These are phyloP conservation scores for Empis livida DNA, from an alignment of 2,888 invertebrate species.

Conservation along the genomic window DNA sequence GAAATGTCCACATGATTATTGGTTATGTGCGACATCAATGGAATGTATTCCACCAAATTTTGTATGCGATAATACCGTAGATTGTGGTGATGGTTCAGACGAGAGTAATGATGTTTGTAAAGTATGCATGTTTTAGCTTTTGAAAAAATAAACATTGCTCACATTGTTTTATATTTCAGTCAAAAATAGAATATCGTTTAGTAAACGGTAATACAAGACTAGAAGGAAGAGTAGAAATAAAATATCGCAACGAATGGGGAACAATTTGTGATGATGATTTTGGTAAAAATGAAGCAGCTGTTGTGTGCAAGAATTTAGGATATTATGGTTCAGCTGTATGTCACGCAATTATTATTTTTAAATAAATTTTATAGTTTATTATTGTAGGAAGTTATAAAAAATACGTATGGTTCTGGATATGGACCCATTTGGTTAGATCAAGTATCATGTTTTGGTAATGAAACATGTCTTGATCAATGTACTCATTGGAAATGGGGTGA, in stretches of 20 bases:
- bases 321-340: slow-evolving; percentile 39
- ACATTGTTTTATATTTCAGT: slow-evolving; percentile 14
- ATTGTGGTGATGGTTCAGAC: slow-evolving; percentile 52
- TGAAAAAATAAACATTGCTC: not conserved
- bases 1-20: slow-evolving; percentile 44
- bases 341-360: slow-evolving; percentile 3
- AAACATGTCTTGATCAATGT: slow-evolving; percentile 48
- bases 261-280: slow-evolving; percentile 71
- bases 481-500: slow-evolving; percentile 53
- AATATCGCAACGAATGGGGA: slow-evolving; percentile 57
- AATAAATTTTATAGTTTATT: not conserved
- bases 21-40: slow-evolving; percentile 47
- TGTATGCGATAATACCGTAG: slow-evolving; percentile 50
- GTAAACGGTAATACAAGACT: slow-evolving; percentile 41
- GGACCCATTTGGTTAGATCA: slow-evolving; percentile 63
- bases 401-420: slow-evolving; percentile 32
- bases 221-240: slow-evolving; percentile 59
- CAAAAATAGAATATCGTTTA: slow-evolving; percentile 44
- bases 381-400: slow-evolving; percentile 25
- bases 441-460: slow-evolving; percentile 53
- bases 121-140: slow-evolving; percentile 33
- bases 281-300: slow-evolving; percentile 48
- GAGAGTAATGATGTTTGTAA: slow-evolving; percentile 45
- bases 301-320: slow-evolving; percentile 46
- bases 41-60: slow-evolving; percentile 48